These are phyloP conservation scores for Atrichornis clamosus DNA, from an alignment of 2,113 vertebrate species.

Conservation along the genomic window DNA sequence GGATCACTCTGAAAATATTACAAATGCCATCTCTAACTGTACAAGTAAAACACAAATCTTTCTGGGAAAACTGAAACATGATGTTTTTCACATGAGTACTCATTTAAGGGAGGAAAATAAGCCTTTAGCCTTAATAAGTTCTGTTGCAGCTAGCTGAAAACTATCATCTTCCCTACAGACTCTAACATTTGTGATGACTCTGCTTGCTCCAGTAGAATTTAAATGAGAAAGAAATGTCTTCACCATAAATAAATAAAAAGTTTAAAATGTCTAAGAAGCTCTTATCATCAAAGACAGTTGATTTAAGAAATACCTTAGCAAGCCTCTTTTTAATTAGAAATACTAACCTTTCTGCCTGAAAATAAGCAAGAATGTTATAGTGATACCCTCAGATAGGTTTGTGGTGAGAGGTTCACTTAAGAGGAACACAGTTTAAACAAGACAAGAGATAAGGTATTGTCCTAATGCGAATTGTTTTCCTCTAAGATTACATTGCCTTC, in stretches of 20 bases:
- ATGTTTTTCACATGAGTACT: not conserved
- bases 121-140: not conserved
- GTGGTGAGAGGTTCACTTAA: not conserved
- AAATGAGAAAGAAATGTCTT: slow-evolving; percentile 17
- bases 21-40: not conserved
- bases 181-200: not conserved
- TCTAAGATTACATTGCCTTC: not conserved
- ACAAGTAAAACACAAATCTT: not conserved
- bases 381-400: not conserved
- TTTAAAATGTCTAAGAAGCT: slow-evolving; percentile 2
- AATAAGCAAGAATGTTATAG: not conserved
- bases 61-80: not conserved
- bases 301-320: slow-evolving; percentile 8
- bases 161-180: not conserved
- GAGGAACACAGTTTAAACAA: not conserved
- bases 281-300: not conserved
- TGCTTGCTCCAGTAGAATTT: slow-evolving; percentile 15
- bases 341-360: slow-evolving; percentile 40
- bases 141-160: not conserved
- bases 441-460: not conserved
- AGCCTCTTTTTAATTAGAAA: slow-evolving; percentile 33
- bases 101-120: slow-evolving; percentile 4
- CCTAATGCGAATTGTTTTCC: not conserved
- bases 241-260: slow-evolving; percentile 40
- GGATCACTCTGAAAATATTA: not conserved